These are phyloP conservation scores for Illadopsis cleaveri DNA, from an alignment of 2,113 vertebrate species.

Conservation along the genomic window DNA sequence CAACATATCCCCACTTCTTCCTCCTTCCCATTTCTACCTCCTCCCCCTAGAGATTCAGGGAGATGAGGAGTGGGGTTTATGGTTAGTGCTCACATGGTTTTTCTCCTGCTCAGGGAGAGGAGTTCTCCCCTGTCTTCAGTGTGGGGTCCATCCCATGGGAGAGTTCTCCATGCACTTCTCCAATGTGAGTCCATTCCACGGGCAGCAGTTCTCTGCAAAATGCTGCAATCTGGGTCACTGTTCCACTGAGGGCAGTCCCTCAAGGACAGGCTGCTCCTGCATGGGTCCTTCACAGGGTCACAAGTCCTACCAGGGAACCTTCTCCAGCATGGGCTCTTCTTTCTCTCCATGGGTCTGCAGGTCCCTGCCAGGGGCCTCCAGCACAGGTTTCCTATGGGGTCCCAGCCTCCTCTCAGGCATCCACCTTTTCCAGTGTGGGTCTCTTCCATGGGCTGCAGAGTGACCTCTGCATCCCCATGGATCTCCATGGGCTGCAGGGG, in stretches of 20 bases:
- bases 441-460: background rate
- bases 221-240: background rate
- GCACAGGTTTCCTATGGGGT: fast-evolving
- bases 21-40: background rate
- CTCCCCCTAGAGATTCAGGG: background rate
- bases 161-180: background rate
- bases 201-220: background rate
- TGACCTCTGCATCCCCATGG: background rate
- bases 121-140: background rate
- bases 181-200: background rate
- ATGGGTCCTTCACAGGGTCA: background rate
- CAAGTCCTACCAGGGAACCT: background rate
- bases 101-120: background rate
- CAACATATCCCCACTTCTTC: background rate
- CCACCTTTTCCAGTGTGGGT: background rate
- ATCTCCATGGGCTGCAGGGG: background rate
- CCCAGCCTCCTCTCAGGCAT: background rate
- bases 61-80: background rate
- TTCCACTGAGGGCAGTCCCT: background rate
- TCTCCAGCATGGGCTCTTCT: background rate
- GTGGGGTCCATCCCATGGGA: background rate
- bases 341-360: background rate
- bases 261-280: background rate
- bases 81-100: fast-evolving
- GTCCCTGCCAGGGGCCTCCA: background rate